These are phyloP conservation scores for Xiphophorus maculatus DNA, from an alignment of 2,113 vertebrate species.

Conservation along the genomic window DNA sequence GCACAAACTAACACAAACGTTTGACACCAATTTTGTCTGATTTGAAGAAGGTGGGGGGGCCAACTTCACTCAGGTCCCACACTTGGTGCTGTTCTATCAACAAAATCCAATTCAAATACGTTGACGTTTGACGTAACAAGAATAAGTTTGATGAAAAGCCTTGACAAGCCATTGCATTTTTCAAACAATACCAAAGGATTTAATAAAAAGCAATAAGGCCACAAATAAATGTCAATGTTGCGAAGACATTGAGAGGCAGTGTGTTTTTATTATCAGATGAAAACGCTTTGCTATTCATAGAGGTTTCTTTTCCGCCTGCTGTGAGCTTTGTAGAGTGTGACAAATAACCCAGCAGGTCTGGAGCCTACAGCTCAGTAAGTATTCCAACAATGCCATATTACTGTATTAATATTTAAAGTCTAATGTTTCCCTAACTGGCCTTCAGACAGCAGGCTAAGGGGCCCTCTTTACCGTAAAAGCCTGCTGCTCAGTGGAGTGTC, in stretches of 20 bases:
- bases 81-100: background rate
- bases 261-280: constrained; percentile 7
- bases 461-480: constrained; percentile 35
- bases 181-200: constrained; percentile 11
- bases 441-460: constrained; percentile 67
- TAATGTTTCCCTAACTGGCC: constrained; percentile 78
- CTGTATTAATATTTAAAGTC: constrained; percentile 79
- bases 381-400: constrained; percentile 80
- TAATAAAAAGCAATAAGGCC: constrained; percentile 9
- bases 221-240: constrained; percentile 7
- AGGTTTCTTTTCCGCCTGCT: constrained; percentile 54
- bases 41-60: too few relatives aligned
- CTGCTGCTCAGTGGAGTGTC: constrained; percentile 38
- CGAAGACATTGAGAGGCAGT: constrained; percentile 4
- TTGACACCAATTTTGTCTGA: too few relatives aligned
- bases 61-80: too few relatives aligned
- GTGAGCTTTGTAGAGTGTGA: constrained; percentile 74
- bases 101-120: background rate
- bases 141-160: background rate
- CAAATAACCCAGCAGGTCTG: constrained; percentile 73
- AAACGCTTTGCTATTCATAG: constrained; percentile 20
- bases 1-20: too few relatives aligned
- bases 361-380: constrained; percentile 75
- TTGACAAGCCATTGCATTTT: background rate
- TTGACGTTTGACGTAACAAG: background rate